These are phyloP conservation scores for Parauchenoglanis ngamensis DNA, from an alignment of 2,797 vertebrate genomes.

Conservation along the genomic window DNA sequence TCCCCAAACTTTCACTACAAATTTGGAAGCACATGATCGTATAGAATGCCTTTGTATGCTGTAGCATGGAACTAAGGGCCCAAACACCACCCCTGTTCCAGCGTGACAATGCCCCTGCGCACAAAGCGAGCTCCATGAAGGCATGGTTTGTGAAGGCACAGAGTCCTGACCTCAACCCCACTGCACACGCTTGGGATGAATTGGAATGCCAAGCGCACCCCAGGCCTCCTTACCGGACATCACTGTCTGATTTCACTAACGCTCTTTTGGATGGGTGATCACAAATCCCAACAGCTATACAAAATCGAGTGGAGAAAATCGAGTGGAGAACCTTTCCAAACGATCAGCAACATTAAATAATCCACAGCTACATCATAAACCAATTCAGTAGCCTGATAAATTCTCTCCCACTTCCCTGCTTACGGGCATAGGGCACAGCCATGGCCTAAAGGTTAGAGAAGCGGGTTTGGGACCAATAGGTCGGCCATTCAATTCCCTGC, in stretches of 20 bases:
- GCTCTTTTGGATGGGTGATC: not conserved
- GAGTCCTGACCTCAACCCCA: not conserved
- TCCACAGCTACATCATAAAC: not conserved
- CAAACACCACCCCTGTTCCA: not conserved
- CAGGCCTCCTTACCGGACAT: not conserved
- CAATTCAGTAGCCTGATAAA: conserved; percentile 9
- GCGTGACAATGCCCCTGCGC: not conserved
- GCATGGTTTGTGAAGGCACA: not conserved
- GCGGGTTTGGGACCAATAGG: no score
- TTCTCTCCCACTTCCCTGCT: not conserved
- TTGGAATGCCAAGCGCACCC: not conserved
- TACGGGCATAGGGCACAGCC: no score
- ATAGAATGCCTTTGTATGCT: not conserved
- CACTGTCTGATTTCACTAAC: not conserved
- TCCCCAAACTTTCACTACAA: not conserved
- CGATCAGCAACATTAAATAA: not conserved
- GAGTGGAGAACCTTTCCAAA: not conserved
- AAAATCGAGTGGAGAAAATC: no score
- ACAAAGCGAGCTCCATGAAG: not conserved
- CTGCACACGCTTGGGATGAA: not conserved
- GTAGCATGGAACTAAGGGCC: not conserved
- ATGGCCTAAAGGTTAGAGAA: no score
- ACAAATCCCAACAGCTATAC: not conserved
- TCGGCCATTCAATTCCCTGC: no score
- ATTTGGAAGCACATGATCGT: not conserved